A percentile compares a stretch with the other conserved stretches of the same genome.
Conservation (phyloP, 2,113 vertebrate species). For the Rhizomys pruinosus region DNA sequence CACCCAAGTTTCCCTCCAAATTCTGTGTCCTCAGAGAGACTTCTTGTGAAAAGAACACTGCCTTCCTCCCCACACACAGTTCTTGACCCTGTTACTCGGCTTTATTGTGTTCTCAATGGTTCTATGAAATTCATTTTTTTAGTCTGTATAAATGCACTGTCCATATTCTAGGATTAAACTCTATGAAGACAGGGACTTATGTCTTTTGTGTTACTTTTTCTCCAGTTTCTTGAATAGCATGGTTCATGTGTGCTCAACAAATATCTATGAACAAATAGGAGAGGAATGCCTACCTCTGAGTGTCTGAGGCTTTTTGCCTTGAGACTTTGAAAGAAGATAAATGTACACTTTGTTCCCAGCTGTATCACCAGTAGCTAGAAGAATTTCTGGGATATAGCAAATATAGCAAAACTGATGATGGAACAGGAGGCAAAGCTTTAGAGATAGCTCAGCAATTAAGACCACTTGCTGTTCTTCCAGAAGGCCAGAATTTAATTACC, state of each 20-base stretch:
- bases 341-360: neutral
- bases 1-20: neutral
- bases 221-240: neutral
- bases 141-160: neutral
- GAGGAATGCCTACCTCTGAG: neutral
- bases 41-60: neutral
- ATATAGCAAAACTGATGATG: neutral
- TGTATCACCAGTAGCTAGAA: neutral
- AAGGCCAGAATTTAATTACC: neutral
- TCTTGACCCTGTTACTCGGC: neutral
- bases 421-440: neutral
- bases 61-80: accelerated
- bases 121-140: neutral
- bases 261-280: neutral
- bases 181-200: neutral
- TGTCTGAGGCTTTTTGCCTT: neutral
- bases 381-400: neutral
- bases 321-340: neutral
- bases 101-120: neutral
- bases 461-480: neutral
- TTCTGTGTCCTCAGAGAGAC: neutral
- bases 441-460: neutral
- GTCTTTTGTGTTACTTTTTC: neutral
- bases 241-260: neutral
- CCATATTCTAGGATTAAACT: neutral